These are phyloP conservation scores for Tachina lurida DNA, from an alignment of 2,888 invertebrate genomes.

Conservation along the genomic window DNA sequence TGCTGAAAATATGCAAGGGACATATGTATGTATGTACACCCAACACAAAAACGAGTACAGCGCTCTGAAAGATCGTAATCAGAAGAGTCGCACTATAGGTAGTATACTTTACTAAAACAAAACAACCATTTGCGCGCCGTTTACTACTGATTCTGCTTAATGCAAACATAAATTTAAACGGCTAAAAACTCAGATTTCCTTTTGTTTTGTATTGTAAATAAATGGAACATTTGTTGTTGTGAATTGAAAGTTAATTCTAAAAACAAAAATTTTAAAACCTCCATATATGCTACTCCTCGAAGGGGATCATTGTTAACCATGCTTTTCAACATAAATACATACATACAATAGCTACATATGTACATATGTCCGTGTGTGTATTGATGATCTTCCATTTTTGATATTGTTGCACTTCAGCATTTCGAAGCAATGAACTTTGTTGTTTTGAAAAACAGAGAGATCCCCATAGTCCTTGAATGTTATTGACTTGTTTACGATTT, in stretches of 20 bases:
- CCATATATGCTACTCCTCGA: background rate
- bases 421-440: slow-evolving; percentile 61
- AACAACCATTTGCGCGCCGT: slow-evolving; percentile 28
- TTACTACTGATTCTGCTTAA: background rate
- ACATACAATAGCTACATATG: too few species aligned
- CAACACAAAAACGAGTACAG: slow-evolving; percentile 16
- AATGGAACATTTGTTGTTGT: slow-evolving; percentile 25
- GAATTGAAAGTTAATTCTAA: slow-evolving; percentile 44
- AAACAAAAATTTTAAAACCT: slow-evolving; percentile 2
- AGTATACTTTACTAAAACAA: slow-evolving; percentile 23
- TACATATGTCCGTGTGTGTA: background rate
- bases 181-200: slow-evolving; percentile 35
- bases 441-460: slow-evolving; percentile 53
- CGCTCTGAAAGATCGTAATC: slow-evolving; percentile 57
- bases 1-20: slow-evolving; percentile 28
- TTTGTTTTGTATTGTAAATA: slow-evolving; percentile 42
- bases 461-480: slow-evolving; percentile 66
- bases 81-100: slow-evolving; percentile 23
- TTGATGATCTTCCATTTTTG: slow-evolving; percentile 14
- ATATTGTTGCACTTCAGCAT: background rate
- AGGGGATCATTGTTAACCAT: slow-evolving; percentile 23
- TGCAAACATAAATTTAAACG: slow-evolving; percentile 1
- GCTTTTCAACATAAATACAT: background rate
- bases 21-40: background rate
- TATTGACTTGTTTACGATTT: slow-evolving; percentile 67